Evolutionary conservation across 1,140 invertebrate species (phyloP).

Genomic region (Battus philenor): DNA sequence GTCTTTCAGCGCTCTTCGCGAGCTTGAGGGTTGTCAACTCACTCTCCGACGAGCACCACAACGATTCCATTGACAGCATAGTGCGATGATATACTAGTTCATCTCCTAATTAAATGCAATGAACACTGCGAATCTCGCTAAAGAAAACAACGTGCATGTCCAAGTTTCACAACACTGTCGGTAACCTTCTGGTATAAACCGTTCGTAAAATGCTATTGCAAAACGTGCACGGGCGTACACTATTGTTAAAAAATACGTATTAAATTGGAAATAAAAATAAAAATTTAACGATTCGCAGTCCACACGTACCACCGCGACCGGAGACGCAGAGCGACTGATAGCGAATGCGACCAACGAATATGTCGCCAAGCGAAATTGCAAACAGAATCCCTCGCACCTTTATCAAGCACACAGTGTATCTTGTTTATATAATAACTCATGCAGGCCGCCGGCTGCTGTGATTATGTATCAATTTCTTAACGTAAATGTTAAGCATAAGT

Average conservation of each 20-base stretch:
- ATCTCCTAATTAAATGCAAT: too few relatives aligned
- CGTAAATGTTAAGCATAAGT: too few relatives aligned
- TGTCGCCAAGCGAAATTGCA: neutral
- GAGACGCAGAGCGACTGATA: conserved; percentile 8
- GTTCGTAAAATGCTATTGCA: conserved; percentile 19
- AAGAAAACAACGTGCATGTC: conserved; percentile 9
- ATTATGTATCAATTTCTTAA: too few relatives aligned
- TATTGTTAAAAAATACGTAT: conserved; percentile 1
- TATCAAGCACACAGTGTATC: too few relatives aligned
- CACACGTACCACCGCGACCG: conserved; percentile 1
- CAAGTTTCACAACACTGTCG: conserved; percentile 13
- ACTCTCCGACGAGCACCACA: conserved; percentile 73
- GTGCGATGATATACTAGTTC: too few relatives aligned
- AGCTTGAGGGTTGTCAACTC: conserved; percentile 52
- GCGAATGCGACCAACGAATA: neutral
- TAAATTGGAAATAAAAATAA: neutral
- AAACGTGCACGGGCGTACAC: neutral
- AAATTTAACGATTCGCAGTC: neutral
- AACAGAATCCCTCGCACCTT: neutral
- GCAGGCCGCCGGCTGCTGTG: too few relatives aligned
- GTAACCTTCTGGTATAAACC: conserved; percentile 15
- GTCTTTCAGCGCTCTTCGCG: conserved; percentile 57
- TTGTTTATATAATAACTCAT: too few relatives aligned
- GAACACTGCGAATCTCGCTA: too few relatives aligned
- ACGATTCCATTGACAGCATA: conserved; percentile 72